phyloP scores from a whole-genome alignment of 2,888 invertebrate species.

The Acrobasis consociella region DNA sequence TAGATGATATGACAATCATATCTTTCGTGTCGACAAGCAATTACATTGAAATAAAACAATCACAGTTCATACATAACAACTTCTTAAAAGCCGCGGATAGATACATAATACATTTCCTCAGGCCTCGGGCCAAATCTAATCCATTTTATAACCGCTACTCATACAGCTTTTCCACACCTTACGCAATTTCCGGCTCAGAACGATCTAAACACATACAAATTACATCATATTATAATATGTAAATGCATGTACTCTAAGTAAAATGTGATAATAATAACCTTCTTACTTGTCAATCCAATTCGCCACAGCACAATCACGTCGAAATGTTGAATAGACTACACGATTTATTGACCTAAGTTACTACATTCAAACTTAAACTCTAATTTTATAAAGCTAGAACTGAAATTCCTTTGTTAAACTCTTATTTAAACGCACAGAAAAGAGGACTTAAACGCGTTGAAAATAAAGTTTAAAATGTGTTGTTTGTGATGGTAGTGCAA shows the following conservation, averaged over 20 bases:
- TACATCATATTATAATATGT: constrained; percentile 59
- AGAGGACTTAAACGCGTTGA: constrained; percentile 32
- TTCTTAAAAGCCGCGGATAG: neutral
- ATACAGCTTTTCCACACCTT: constrained; percentile 19
- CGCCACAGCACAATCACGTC: constrained; percentile 71
- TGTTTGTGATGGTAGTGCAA: constrained; percentile 35
- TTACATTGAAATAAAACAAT: neutral
- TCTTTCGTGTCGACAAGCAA: neutral
- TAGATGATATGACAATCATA: no score
- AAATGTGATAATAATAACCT: constrained; percentile 81
- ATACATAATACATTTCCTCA: neutral
- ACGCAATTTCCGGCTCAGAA: constrained; percentile 30
- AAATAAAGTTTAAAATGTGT: constrained; percentile 45
- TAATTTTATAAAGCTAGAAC: constrained; percentile 43
- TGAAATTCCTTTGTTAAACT: constrained; percentile 45
- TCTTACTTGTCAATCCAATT: constrained; percentile 78
- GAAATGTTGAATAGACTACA: constrained; percentile 57
- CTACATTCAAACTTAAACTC: constrained; percentile 45
- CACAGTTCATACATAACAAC: constrained; percentile 21
- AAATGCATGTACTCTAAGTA: constrained; percentile 64
- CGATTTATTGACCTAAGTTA: constrained; percentile 39
- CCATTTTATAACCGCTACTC: constrained; percentile 13
- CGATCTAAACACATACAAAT: constrained; percentile 53
- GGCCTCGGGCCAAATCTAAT: constrained; percentile 10
- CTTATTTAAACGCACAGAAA: constrained; percentile 26